phyloP scores from a whole-genome alignment of 2,797 vertebrate species.

The Numenius phaeopus region DNA sequence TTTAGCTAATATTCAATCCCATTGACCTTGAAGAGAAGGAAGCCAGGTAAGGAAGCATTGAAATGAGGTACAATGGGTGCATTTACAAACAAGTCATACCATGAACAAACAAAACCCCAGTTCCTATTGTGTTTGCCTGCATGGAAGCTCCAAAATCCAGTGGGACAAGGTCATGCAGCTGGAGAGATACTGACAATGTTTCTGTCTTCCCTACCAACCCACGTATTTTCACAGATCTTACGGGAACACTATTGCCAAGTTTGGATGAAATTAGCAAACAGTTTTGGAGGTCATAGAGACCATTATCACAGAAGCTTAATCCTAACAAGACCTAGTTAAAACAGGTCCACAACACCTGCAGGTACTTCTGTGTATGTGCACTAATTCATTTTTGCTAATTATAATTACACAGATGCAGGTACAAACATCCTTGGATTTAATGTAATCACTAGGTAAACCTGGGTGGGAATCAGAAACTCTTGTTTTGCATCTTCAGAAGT shows the following conservation, averaged over 20 bases:
- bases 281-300: not conserved
- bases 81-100: not conserved
- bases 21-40: not conserved
- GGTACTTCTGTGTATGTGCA: rapidly evolving
- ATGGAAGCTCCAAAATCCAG: not conserved
- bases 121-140: not conserved
- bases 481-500: not conserved
- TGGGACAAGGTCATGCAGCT: not conserved
- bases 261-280: not conserved
- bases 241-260: not conserved
- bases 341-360: not conserved
- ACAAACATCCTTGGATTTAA: not conserved
- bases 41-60: not conserved
- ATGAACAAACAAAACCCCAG: not conserved
- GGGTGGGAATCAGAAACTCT: not conserved
- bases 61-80: not conserved
- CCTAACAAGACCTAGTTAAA: not conserved
- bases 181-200: not conserved
- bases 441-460: not conserved
- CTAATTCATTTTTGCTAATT: not conserved
- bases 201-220: not conserved
- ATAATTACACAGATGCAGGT: not conserved
- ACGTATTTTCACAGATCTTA: not conserved
- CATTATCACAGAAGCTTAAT: not conserved
- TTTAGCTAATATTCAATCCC: not conserved